Evolutionary conservation across 2,797 vertebrate genomes (phyloP).

Genomic region (Heterohyrax brucei): DNA sequence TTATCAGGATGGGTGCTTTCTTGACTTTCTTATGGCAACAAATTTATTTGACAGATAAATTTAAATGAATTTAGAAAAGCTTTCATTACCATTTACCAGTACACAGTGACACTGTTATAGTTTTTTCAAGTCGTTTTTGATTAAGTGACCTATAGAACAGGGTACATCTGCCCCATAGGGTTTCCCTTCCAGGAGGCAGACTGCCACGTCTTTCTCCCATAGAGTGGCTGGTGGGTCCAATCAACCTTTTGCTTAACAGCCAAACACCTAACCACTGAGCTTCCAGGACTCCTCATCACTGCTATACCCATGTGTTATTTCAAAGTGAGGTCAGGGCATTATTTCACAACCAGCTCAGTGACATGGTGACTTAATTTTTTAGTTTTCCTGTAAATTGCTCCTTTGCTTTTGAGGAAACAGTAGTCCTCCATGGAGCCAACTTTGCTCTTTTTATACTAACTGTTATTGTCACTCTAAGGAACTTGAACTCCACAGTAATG

Average conservation of each 20-base stretch:
- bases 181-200: background rate
- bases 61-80: constrained; percentile 46
- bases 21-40: constrained; percentile 38
- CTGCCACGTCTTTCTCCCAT: background rate
- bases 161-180: no score
- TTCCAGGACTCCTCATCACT: background rate
- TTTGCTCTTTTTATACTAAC: constrained; percentile 67
- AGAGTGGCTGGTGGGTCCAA: background rate
- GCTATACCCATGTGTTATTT: constrained; percentile 25
- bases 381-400: constrained; percentile 54
- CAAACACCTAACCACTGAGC: background rate
- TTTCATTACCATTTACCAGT: background rate
- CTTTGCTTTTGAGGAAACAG: constrained; percentile 70
- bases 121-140: background rate
- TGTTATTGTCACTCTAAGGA: constrained; percentile 71
- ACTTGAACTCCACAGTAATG: constrained; percentile 25
- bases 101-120: background rate
- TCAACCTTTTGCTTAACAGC: background rate
- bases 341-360: constrained; percentile 34
- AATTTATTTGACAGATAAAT: constrained; percentile 44
- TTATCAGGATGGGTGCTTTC: constrained; percentile 70
- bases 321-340: constrained; percentile 28
- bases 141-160: no score
- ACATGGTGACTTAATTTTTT: constrained; percentile 30
- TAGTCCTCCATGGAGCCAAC: constrained; percentile 43